Conservation (phyloP, 2,888 invertebrate genomes). For the Drosophila mimetica region DNA sequence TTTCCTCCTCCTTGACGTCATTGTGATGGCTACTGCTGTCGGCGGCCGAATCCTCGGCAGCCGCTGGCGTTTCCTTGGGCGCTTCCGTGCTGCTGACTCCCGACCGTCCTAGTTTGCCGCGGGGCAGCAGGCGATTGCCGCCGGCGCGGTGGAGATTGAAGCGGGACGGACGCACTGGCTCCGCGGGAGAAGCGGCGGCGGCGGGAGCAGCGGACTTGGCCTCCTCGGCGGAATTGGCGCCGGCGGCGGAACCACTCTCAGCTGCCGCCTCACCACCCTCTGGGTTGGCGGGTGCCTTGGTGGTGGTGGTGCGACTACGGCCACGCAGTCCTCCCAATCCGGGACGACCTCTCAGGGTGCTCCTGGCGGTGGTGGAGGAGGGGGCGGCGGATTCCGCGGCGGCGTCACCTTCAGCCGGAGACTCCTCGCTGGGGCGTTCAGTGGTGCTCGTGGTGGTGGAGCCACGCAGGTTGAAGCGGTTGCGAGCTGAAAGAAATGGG, state of each 20-base stretch:
- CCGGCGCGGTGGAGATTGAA: constrained; percentile 82
- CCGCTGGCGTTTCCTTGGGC: constrained; percentile 56
- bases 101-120: constrained; percentile 76
- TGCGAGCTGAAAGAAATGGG: constrained; percentile 76
- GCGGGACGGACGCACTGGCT: constrained; percentile 78
- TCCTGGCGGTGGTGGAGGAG: constrained; percentile 81
- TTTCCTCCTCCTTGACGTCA: constrained; percentile 71
- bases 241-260: constrained; percentile 17
- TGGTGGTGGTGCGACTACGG: constrained; percentile 80
- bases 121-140: constrained; percentile 81
- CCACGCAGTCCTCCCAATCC: constrained; percentile 81
- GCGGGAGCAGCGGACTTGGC: constrained; percentile 64
- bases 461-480: constrained; percentile 84
- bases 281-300: constrained; percentile 73
- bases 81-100: constrained; percentile 70
- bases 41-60: constrained; percentile 79
- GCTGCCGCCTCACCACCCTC: constrained; percentile 50
- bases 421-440: constrained; percentile 72
- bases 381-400: constrained; percentile 60
- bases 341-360: constrained; percentile 80
- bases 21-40: constrained; percentile 80
- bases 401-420: constrained; percentile 56
- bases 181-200: constrained; percentile 21
- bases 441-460: constrained; percentile 78
- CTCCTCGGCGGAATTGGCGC: constrained; percentile 52